These are phyloP conservation scores for Montifringilla adamsi DNA, from an alignment of 2,113 vertebrate species.

Conservation along the genomic window DNA sequence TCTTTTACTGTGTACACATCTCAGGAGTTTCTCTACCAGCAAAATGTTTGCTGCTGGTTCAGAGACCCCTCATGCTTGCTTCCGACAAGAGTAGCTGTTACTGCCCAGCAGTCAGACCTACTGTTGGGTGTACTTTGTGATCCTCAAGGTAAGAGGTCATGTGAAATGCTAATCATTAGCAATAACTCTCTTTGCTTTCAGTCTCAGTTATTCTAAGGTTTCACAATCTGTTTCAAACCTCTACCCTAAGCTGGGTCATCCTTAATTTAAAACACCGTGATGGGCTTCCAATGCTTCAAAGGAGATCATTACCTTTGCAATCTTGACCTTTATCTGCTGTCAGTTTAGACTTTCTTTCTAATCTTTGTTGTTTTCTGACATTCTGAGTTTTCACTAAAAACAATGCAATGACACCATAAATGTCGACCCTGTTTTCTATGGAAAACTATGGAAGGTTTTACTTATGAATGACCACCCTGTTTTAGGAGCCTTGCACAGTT, in stretches of 20 bases:
- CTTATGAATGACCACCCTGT: neutral
- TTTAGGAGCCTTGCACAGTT: neutral
- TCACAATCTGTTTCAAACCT: neutral
- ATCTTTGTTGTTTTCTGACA: neutral
- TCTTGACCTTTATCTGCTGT: neutral
- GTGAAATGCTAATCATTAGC: neutral
- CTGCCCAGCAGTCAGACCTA: neutral
- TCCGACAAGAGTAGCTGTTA: neutral
- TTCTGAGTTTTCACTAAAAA: neutral
- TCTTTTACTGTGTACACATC: neutral
- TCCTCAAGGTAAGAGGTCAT: neutral
- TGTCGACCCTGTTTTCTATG: neutral
- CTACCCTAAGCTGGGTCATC: neutral
- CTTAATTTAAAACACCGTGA: neutral
- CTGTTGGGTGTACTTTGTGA: neutral
- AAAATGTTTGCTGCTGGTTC: neutral
- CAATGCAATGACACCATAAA: neutral
- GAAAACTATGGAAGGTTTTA: neutral
- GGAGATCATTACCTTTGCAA: neutral
- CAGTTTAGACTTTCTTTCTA: neutral
- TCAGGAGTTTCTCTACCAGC: neutral
- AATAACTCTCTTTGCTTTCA: neutral
- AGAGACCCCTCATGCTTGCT: neutral
- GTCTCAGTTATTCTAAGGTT: neutral
- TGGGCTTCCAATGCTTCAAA: neutral